phyloP scores from a whole-genome alignment of 2,888 invertebrate species.

The Panzeria rudis region DNA sequence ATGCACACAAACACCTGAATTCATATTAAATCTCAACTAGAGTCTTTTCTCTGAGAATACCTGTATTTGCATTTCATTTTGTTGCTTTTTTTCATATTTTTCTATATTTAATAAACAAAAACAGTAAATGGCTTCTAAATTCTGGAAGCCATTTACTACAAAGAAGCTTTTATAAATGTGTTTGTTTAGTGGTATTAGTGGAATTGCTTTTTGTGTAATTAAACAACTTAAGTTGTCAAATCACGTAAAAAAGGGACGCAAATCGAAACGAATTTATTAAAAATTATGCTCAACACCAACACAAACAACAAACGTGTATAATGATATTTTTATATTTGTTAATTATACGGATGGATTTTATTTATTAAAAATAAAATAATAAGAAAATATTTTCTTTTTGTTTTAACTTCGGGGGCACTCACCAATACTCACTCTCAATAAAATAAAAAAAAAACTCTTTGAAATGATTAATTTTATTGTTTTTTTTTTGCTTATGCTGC shows the following conservation, averaged over 20 bases:
- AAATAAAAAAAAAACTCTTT: conserved; percentile 39
- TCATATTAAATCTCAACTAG: not conserved
- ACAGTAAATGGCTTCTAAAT: not conserved
- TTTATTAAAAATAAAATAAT: conserved; percentile 35
- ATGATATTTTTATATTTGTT: not conserved
- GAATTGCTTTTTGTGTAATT: conserved; percentile 16
- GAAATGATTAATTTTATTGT: conserved; percentile 19
- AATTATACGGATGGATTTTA: not conserved
- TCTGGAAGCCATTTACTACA: too few relatives aligned
- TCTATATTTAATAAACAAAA: conserved; percentile 23
- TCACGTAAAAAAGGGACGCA: conserved; percentile 59
- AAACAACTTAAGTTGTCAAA: conserved; percentile 44
- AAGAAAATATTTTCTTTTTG: conserved; percentile 72
- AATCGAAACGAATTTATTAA: conserved; percentile 53
- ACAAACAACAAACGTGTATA: conserved; percentile 2
- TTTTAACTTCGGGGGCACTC: conserved; percentile 3
- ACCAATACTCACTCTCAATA: conserved; percentile 1
- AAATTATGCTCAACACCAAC: conserved; percentile 59
- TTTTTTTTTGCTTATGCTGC: not conserved
- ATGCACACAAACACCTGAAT: not conserved
- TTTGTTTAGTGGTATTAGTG: not conserved
- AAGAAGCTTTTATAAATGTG: not conserved
- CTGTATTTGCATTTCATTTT: conserved; percentile 11
- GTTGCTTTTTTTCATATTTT: not conserved
- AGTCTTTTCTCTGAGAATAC: conserved; percentile 31